These are phyloP conservation scores for Penaeus japonicus DNA, from an alignment of 1,140 invertebrate genomes.

Conservation along the genomic window DNA sequence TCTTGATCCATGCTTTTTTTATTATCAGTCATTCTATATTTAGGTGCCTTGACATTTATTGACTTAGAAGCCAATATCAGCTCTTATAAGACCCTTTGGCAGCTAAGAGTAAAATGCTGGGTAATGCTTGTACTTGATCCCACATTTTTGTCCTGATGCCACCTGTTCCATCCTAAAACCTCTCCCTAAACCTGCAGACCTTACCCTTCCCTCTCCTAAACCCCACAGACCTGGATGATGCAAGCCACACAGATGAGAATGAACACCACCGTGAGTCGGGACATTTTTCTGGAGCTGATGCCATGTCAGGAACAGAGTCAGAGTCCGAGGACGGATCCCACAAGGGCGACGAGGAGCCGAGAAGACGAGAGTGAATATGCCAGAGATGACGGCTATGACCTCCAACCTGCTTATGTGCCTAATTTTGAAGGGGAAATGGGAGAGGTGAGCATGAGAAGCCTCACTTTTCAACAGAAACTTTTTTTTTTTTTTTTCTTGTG, in stretches of 20 bases:
- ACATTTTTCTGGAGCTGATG: constrained; percentile 52
- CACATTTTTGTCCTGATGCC: neutral
- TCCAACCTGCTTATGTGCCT: constrained; percentile 62
- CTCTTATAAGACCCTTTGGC: neutral
- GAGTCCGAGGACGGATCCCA: constrained; percentile 68
- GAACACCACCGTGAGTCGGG: constrained; percentile 59
- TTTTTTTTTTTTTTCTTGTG: neutral
- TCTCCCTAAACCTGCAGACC: constrained; percentile 34
- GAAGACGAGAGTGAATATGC: constrained; percentile 63
- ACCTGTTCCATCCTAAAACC: neutral
- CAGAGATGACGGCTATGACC: constrained; percentile 62
- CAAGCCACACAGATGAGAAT: constrained; percentile 66
- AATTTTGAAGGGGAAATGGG: constrained; percentile 53
- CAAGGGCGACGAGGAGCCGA: constrained; percentile 66
- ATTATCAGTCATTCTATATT: neutral
- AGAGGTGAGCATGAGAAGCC: constrained; percentile 49
- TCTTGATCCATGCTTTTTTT: constrained; percentile 18
- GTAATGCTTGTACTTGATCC: constrained; percentile 23
- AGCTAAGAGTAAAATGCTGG: constrained; percentile 16
- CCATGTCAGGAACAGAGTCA: constrained; percentile 55
- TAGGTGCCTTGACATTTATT: constrained; percentile 15
- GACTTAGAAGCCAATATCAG: constrained; percentile 3
- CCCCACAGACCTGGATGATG: constrained; percentile 64
- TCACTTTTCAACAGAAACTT: neutral
- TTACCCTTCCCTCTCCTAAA: constrained; percentile 50